These are phyloP conservation scores for Rostratula benghalensis DNA, from an alignment of 2,113 vertebrate genomes.

Conservation along the genomic window DNA sequence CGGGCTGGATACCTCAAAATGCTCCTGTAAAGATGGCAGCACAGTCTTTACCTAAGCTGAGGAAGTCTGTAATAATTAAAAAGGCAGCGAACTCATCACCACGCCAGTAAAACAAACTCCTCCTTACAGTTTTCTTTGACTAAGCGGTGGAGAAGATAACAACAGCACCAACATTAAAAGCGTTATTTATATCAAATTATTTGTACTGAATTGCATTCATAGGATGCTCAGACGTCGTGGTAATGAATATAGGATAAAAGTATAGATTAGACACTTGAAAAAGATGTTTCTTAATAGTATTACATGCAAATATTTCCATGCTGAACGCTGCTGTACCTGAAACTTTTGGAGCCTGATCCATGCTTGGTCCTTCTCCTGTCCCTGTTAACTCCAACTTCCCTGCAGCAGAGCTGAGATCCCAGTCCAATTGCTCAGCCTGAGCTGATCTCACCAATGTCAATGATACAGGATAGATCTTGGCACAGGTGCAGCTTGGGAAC, in stretches of 20 bases:
- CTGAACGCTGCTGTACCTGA: not conserved
- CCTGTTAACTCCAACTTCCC: not conserved
- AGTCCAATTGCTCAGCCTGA: not conserved
- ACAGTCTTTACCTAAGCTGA: not conserved
- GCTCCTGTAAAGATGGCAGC: not conserved
- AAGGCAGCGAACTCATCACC: not conserved
- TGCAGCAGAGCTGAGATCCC: not conserved
- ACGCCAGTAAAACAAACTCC: not conserved
- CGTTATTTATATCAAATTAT: not conserved
- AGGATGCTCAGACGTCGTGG: not conserved
- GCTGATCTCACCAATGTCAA: too few relatives aligned
- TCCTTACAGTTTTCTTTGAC: not conserved
- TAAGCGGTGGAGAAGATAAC: not conserved
- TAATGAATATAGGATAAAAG: not conserved
- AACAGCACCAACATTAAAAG: not conserved
- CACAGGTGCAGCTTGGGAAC: not conserved
- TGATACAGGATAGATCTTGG: not conserved
- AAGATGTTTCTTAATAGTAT: not conserved
- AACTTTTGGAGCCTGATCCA: not conserved
- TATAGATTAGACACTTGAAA: not conserved
- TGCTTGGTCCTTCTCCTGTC: not conserved
- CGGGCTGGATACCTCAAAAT: not conserved
- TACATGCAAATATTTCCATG: not conserved
- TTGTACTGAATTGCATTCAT: not conserved
- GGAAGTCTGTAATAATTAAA: not conserved